Evolutionary conservation across 2,888 invertebrate species (phyloP).

Genomic region (Timandra comae): DNA sequence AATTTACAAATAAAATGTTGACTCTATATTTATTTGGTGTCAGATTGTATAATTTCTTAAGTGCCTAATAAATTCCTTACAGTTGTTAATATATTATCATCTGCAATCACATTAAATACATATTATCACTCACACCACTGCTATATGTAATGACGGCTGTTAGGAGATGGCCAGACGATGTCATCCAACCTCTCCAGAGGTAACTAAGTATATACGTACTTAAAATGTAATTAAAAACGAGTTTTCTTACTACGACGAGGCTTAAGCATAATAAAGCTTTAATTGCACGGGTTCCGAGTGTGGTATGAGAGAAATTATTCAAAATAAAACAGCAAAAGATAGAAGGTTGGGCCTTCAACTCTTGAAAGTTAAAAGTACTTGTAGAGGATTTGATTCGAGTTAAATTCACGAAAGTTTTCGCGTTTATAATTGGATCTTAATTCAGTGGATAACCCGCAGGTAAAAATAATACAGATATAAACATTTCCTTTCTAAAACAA

Average conservation of each 20-base stretch:
- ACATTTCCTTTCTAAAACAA: no score
- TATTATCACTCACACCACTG: conserved; percentile 21
- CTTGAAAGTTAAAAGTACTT: conserved; percentile 5
- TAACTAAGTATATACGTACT: conserved; percentile 43
- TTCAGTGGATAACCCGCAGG: no score
- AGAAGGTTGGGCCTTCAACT: conserved; percentile 18
- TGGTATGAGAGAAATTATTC: conserved; percentile 33
- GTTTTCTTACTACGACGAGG: conserved; percentile 42
- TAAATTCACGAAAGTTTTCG: no score
- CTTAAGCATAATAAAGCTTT: conserved; percentile 51
- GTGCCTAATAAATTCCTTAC: not conserved
- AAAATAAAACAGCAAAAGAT: conserved; percentile 29
- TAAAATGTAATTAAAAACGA: conserved; percentile 62
- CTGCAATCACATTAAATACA: conserved; percentile 18
- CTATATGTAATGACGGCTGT: conserved; percentile 35
- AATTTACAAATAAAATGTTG: no score
- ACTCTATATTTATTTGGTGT: no score
- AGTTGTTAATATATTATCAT: conserved; percentile 13
- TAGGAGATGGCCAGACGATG: conserved; percentile 33
- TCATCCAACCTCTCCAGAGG: conserved; percentile 32
- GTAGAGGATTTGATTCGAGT: no score
- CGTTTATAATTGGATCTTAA: no score
- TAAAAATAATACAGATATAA: no score
- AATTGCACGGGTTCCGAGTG: conserved; percentile 45
- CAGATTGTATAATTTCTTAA: no score